Base-by-base conservation (phyloP, 2,888 invertebrate genomes). In the Thereva unica region DNA sequence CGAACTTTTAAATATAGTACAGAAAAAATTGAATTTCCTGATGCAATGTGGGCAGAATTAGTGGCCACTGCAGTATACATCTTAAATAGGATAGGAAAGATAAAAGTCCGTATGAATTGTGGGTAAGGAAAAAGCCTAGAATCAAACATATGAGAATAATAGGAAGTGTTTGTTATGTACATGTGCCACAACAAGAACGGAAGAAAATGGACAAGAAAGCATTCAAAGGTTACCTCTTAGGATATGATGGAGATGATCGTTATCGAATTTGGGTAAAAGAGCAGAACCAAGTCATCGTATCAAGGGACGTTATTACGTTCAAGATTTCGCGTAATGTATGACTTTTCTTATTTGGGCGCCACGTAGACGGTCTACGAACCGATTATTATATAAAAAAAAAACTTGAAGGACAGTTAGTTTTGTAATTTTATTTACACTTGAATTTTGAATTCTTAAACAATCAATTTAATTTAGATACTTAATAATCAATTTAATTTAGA, bases 101-200 rank as follows among this genome's bases (percentile, higher is more conserved):
- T n/a, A 66, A 42, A 23, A 69, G 56, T 57, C 66, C 68, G 12
- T 66, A 61, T 37, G 68, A 70, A 12, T 56, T 71, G n/a, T 71
- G 68, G 71, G 8, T 63, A 23, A 54, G 66, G 23, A 69, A 53
- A 41, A 66, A 66, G 37, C 66, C 67, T 35, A 66, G 67, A 64
- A 66, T 70, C 6, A 66, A 63, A 35, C 66, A 70, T 47, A 41
- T 71, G 12, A 40, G 67, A n/a, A 66, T 68, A 6, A 61, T 70
- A 61, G 69, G 66, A 37, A 66, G 54, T 2, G 38, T 50, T 8
- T 67, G 67, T 23, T 69, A 41, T 50, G 49, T 10, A 34, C 65
- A 69, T 38, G 37, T 71, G 9, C 71, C 70, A 54, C 35, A 6
- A 7, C 54, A 71, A 23, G 68, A 69, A 61, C 37, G 69, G 49